Evolutionary conservation across 2,888 invertebrate genomes (phyloP), one percentile per base, ranked within the genome.

Genomic region (Dorcus parallelipipedus): DNA sequence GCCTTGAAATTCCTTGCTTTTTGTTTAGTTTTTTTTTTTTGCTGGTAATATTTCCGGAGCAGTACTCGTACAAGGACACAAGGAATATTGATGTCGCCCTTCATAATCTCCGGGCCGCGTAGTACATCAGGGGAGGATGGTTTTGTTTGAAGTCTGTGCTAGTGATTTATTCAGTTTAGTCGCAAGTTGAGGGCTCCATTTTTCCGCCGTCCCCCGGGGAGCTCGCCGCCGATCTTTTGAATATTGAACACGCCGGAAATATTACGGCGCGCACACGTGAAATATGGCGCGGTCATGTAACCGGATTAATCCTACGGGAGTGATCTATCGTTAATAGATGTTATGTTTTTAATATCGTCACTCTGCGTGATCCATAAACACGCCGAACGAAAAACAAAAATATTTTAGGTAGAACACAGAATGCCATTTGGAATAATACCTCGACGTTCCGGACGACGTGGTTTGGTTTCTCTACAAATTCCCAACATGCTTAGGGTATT

Each of bases 81-180:
- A 33, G 26, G 26, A 33, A 33, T 33, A 33, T 33, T 33, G 26
- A 33, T 33, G 26, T 33, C 26, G 26, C 26, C 26, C 26, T 33
- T 33, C 26, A 33, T 33, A 33, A 33, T 33, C 26, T 33, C 26
- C 6, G 26, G 26, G 6, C 7, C 26, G 26, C 7, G 26, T 33
- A 33, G 26, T 50, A 40, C 54, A 52, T 58, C 57, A 57, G 42
- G 48, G 38, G 54, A 55, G 55, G 59, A 62, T 39, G 51, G 62
- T 64, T 64, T 67, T 67, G 67, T 67, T 69, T 67, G 64, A 69
- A 64, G 65, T 65, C 57, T 63, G 59, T 59, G 63, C 49, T 60
- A 64, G 65, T 67, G 67, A 69, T 69, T 67, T 67, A 69, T 69
- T 64, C 60, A 61, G 65, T 65, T 67, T 63, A 62, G 66, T 64